Conservation (phyloP, 2,113 vertebrate species). For the Phoenicopterus ruber region DNA sequence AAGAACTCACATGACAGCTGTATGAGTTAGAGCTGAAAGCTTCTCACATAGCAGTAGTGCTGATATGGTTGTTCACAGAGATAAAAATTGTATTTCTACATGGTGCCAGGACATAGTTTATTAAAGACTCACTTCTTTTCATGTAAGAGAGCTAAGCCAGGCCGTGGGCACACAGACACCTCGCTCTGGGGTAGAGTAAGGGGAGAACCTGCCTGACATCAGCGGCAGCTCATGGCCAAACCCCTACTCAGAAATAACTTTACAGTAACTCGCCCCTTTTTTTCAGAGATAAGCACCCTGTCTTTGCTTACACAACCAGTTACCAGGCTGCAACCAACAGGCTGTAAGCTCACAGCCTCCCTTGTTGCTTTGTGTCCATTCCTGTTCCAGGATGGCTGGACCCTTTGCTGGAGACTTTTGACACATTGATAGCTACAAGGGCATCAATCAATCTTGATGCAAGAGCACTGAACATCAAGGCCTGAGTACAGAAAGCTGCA, state of each 20-base stretch:
- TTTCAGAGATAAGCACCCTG: background rate
- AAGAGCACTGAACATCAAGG: background rate
- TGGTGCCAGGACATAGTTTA: slow-evolving; percentile 27
- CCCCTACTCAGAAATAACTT: background rate
- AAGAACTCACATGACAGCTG: slow-evolving; percentile 5
- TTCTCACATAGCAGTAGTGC: slow-evolving; percentile 26
- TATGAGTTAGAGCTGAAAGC: background rate
- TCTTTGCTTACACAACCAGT: background rate
- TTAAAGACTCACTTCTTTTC: slow-evolving; percentile 14
- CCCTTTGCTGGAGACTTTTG: background rate
- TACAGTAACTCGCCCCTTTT: background rate
- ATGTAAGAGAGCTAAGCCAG: background rate
- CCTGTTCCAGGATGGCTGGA: background rate
- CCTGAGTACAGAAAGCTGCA: background rate
- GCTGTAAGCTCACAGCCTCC: background rate
- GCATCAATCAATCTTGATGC: background rate
- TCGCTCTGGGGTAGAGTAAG: background rate
- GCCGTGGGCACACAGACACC: background rate
- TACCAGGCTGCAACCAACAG: background rate
- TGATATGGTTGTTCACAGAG: slow-evolving; percentile 36
- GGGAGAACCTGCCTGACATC: background rate
- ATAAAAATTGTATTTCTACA: slow-evolving; percentile 34
- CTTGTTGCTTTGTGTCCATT: background rate
- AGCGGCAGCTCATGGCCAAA: background rate
- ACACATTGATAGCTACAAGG: background rate